Evolutionary conservation across 2,888 invertebrate genomes (phyloP).

Genomic region (Deroplatys truncata): DNA sequence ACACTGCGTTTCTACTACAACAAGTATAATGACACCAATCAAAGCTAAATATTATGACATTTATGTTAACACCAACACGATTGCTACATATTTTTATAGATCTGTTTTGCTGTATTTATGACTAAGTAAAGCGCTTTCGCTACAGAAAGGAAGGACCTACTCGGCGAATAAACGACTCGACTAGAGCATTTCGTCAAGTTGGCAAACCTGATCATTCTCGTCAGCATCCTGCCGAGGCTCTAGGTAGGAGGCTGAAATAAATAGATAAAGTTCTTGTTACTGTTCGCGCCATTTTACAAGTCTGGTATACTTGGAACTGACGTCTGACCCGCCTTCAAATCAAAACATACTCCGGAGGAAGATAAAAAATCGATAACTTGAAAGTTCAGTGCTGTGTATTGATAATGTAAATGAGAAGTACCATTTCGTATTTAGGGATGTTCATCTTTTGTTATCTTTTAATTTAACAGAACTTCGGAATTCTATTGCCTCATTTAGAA

Average conservation of each 20-base stretch:
- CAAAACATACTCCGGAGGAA: background rate
- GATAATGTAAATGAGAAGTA: too few relatives aligned
- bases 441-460: too few relatives aligned
- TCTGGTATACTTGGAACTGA: background rate
- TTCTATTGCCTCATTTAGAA: too few relatives aligned
- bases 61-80: background rate
- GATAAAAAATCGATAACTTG: background rate
- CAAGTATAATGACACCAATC: background rate
- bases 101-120: background rate
- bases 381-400: too few relatives aligned
- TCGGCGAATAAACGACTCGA: background rate
- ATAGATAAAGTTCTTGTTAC: background rate
- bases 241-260: conserved; percentile 23
- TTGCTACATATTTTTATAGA: background rate
- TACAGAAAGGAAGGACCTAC: background rate
- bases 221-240: conserved; percentile 30
- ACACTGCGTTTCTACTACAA: background rate
- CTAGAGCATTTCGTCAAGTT: background rate
- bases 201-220: background rate
- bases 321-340: background rate
- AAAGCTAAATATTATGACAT: background rate
- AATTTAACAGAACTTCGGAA: too few relatives aligned
- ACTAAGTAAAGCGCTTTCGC: background rate
- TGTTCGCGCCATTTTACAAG: background rate
- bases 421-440: too few relatives aligned